phyloP scores from a whole-genome alignment of 2,888 invertebrate genomes.

The Euplagia quadripunctaria region DNA sequence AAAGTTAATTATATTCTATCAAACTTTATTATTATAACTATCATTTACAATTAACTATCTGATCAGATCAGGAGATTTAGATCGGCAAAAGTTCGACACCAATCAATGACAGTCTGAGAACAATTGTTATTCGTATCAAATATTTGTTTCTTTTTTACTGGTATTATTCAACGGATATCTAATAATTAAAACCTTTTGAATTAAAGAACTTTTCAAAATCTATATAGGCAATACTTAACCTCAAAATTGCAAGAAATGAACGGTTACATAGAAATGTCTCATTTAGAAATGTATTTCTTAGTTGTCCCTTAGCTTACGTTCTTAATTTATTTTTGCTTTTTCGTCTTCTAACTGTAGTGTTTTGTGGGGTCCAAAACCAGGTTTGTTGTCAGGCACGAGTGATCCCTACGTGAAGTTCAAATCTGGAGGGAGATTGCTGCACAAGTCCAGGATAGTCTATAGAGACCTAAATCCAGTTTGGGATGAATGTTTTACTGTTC shows the following conservation, averaged over 20 bases:
- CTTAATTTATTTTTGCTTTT: conserved; percentile 75
- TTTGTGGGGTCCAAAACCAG: conserved; percentile 83
- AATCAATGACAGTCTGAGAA: no score
- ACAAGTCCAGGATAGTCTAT: conserved; percentile 97
- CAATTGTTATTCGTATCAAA: no score
- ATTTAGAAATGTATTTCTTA: conserved; percentile 7
- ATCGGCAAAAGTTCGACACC: not conserved
- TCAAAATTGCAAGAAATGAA: not conserved
- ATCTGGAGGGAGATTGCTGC: conserved; percentile 93
- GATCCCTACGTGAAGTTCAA: conserved; percentile 99
- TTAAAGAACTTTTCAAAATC: not conserved
- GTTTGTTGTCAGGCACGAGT: conserved; percentile 93
- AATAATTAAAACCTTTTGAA: not conserved
- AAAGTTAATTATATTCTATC: no score
- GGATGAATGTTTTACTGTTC: conserved; percentile 98
- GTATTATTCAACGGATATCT: not conserved
- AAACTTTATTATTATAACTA: not conserved
- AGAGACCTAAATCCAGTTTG: conserved; percentile 98
- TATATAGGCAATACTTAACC: not conserved
- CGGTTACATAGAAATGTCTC: conserved; percentile 14
- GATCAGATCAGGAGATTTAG: not conserved
- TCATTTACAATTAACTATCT: not conserved
- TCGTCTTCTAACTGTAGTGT: conserved; percentile 73
- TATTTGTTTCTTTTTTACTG: not conserved
- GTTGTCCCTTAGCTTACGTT: conserved; percentile 51